phyloP scores from a whole-genome alignment of 2,113 vertebrate species.

The Poeciliopsis occidentalis region DNA sequence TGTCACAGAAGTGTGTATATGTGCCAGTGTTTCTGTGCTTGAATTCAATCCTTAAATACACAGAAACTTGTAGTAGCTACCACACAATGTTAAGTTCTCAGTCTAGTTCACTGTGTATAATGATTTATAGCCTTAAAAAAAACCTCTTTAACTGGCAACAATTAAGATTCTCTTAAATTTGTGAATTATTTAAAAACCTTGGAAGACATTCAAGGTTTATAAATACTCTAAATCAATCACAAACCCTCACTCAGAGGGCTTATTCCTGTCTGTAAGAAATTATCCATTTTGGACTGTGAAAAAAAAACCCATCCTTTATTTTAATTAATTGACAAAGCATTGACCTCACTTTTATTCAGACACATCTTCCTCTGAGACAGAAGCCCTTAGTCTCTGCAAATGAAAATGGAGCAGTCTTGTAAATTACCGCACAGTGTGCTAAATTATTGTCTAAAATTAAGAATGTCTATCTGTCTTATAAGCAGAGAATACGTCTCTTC shows the following conservation, averaged over 20 bases:
- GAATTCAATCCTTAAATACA: neutral
- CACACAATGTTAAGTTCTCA: neutral
- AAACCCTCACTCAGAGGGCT: neutral
- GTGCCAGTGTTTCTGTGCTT: neutral
- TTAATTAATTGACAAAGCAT: conserved; percentile 23
- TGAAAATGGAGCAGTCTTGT: neutral
- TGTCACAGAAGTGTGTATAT: no score
- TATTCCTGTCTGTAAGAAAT: neutral
- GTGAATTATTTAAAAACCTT: neutral
- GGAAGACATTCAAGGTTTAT: neutral
- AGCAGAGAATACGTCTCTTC: neutral
- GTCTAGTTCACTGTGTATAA: neutral
- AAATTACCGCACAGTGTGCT: conserved; percentile 1
- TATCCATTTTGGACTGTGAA: neutral
- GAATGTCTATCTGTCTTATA: neutral
- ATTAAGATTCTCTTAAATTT: neutral
- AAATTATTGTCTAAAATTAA: conserved; percentile 9
- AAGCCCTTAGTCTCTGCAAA: conserved; percentile 5
- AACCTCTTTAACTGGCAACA: neutral
- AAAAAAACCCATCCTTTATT: neutral
- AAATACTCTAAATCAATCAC: conserved; percentile 7
- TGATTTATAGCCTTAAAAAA: neutral
- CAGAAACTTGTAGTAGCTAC: neutral
- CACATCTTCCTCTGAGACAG: conserved; percentile 18
- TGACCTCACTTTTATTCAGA: neutral